A percentile compares a stretch with the other conserved stretches of the same genome.
These are phyloP conservation scores for Oncorhynchus mykiss DNA, from an alignment of 2,113 vertebrate species.

Conservation along the genomic window DNA sequence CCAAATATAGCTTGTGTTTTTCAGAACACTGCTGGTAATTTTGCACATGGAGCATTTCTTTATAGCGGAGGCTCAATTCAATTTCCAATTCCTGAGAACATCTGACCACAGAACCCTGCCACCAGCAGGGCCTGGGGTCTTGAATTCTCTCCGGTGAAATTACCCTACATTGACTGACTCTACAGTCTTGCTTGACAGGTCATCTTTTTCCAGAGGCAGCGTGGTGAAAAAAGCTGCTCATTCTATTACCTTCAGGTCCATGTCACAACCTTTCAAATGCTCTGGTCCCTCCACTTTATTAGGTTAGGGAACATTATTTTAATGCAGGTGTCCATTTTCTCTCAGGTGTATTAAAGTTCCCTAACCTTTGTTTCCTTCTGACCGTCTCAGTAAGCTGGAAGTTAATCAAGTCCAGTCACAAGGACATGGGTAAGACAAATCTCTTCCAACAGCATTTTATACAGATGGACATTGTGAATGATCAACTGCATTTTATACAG, in stretches of 20 bases:
- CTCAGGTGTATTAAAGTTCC: background rate
- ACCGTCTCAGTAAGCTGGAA: conserved; percentile 14
- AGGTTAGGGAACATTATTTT: conserved; percentile 1
- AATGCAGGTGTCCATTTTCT: conserved; percentile 7
- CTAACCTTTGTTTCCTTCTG: conserved; percentile 1
- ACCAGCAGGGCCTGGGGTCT: conserved; percentile 4
- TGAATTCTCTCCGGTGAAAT: conserved; percentile 9
- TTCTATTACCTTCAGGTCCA: conserved; percentile 8
- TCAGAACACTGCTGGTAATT: background rate
- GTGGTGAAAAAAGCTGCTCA: background rate
- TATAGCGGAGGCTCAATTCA: background rate
- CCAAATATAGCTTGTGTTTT: background rate
- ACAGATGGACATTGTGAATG: background rate
- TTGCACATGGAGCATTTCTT: conserved; percentile 11
- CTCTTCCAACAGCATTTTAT: background rate
- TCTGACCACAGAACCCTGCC: background rate
- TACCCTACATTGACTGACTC: conserved; percentile 1
- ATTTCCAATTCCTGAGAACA: background rate
- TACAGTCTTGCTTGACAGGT: background rate
- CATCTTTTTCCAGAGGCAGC: conserved; percentile 1
- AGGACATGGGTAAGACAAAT: background rate
- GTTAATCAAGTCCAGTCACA: conserved; percentile 1
- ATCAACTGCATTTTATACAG: background rate
- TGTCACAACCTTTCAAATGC: background rate
- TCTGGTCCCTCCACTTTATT: conserved; percentile 5